A percentile compares a stretch with the other conserved stretches of the same genome.
These are phyloP conservation scores for Anguilla pacifica DNA, from an alignment of 2,797 vertebrate genomes.

Conservation along the genomic window DNA sequence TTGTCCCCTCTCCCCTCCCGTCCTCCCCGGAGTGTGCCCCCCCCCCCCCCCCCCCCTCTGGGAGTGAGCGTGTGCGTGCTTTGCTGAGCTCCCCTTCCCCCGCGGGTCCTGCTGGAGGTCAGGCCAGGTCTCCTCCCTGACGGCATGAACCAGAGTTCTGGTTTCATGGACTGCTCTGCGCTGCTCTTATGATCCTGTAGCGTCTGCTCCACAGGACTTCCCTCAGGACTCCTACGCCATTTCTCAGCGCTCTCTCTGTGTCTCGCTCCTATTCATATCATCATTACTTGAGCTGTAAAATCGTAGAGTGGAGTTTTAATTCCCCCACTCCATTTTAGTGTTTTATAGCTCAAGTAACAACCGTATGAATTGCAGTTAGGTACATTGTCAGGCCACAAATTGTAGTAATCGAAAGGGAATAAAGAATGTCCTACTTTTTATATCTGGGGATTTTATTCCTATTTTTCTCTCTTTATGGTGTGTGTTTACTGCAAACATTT, in stretches of 20 bases:
- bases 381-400: neutral
- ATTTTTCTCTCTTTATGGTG: neutral
- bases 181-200: neutral
- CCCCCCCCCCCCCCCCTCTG: constrained; percentile 36
- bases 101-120: neutral
- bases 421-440: neutral
- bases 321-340: neutral
- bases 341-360: neutral
- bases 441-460: neutral
- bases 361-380: neutral
- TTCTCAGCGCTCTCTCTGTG: neutral
- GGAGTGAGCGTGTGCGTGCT: constrained; percentile 48
- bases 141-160: constrained; percentile 1
- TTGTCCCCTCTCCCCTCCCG: constrained; percentile 46
- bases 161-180: constrained; percentile 8
- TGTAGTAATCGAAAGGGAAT: neutral
- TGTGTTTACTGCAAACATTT: neutral
- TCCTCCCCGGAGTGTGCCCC: constrained; percentile 50
- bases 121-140: neutral
- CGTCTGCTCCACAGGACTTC: neutral
- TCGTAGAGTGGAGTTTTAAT: neutral
- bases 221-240: neutral
- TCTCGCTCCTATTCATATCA: neutral
- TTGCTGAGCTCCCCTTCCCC: neutral
- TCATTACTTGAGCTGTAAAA: neutral